phyloP scores from a whole-genome alignment of 1,140 invertebrate species.

The Bombus pascuorum region DNA sequence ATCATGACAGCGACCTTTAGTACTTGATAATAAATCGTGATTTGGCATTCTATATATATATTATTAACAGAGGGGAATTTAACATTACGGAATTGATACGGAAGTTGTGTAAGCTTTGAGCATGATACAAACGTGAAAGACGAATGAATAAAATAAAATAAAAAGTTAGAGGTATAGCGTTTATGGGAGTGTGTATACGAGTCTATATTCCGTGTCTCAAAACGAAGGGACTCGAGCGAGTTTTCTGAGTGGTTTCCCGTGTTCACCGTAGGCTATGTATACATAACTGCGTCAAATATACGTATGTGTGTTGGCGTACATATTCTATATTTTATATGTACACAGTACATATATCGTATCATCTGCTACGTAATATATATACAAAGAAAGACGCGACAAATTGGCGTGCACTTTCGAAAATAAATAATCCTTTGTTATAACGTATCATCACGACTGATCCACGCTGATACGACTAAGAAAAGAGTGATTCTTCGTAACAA shows the following conservation, averaged over 20 bases:
- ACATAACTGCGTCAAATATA: constrained; percentile 18
- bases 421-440: neutral
- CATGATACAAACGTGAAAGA: too few species aligned
- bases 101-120: neutral
- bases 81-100: neutral
- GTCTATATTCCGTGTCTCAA: constrained; percentile 26
- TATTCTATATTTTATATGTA: constrained; percentile 29
- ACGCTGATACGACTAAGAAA: too few species aligned
- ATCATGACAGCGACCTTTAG: neutral
- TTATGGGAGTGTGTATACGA: constrained; percentile 1
- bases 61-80: too few species aligned
- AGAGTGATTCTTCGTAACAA: too few species aligned
- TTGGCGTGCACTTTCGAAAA: neutral
- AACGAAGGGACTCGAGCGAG: constrained; percentile 27
- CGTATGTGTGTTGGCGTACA: neutral
- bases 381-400: neutral
- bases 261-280: constrained; percentile 52
- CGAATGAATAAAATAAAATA: neutral
- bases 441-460: neutral
- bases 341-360: neutral
- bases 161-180: neutral
- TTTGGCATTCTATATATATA: too few species aligned
- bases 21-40: neutral
- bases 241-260: constrained; percentile 66
- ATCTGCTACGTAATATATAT: neutral